phyloP scores from a whole-genome alignment of 2,113 vertebrate genomes.

The Cyanoderma ruficeps region DNA sequence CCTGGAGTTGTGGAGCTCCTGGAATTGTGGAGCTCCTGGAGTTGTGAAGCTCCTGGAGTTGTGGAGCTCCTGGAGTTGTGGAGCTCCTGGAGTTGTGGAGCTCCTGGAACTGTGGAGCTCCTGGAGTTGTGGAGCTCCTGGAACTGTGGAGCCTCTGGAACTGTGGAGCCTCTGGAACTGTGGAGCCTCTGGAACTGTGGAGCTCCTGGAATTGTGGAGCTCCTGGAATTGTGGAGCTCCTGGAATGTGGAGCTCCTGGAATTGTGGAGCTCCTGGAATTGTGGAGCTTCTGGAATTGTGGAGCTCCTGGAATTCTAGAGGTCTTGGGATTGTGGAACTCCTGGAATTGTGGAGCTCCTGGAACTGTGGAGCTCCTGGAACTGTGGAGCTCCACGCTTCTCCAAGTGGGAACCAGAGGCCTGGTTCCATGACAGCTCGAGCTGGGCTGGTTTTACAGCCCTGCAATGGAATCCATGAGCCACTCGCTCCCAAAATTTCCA shows the following conservation, averaged over 20 bases:
- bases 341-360: background rate
- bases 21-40: background rate
- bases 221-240: background rate
- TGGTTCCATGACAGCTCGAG: constrained; percentile 33
- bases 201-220: background rate
- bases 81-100: background rate
- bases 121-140: background rate
- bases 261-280: background rate
- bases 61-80: background rate
- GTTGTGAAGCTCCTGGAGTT: too few species aligned
- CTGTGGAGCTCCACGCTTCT: background rate
- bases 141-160: background rate
- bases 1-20: background rate
- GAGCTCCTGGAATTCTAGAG: background rate
- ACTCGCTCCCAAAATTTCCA: constrained; percentile 41
- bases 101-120: background rate
- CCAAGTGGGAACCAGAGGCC: background rate
- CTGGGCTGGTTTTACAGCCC: constrained; percentile 38
- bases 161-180: background rate
- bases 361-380: background rate
- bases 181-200: background rate
- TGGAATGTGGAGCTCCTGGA: background rate
- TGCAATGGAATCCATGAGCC: constrained; percentile 63
- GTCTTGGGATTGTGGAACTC: background rate
- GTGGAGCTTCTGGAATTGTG: background rate